These are phyloP conservation scores for Hypothenemus hampei DNA, from an alignment of 1,140 invertebrate genomes.

Conservation along the genomic window DNA sequence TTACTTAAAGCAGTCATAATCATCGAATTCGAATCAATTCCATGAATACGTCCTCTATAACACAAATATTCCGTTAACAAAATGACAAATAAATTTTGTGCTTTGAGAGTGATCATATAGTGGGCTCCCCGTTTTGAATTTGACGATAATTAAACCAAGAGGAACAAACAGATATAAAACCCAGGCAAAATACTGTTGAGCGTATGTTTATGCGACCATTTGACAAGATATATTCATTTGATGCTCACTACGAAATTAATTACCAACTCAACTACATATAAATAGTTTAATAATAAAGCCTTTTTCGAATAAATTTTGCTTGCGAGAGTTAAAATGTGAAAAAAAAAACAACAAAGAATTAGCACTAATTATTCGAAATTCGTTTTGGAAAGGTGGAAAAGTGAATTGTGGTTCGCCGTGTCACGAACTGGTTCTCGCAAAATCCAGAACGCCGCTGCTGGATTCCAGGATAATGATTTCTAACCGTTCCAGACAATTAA, in stretches of 20 bases:
- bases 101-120: constrained; percentile 36
- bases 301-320: constrained; percentile 23
- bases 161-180: constrained; percentile 35
- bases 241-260: constrained; percentile 24
- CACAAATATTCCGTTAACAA: constrained; percentile 43
- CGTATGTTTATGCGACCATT: constrained; percentile 24
- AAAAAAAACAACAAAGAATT: too few relatives aligned
- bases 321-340: too few relatives aligned
- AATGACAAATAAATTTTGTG: constrained; percentile 43
- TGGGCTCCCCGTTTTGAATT: constrained; percentile 35
- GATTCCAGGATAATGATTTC: constrained; percentile 46
- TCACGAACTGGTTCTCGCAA: constrained; percentile 17
- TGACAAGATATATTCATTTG: constrained; percentile 27
- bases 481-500: constrained; percentile 45
- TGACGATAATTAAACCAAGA: constrained; percentile 39
- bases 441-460: constrained; percentile 21
- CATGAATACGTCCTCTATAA: too few relatives aligned
- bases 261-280: constrained; percentile 25
- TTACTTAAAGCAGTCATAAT: too few relatives aligned
- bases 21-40: too few relatives aligned
- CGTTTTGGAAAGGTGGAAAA: constrained; percentile 21
- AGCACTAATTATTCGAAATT: too few relatives aligned
- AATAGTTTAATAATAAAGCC: constrained; percentile 28
- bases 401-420: constrained; percentile 21
- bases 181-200: constrained; percentile 30